Conservation (phyloP, 2,888 invertebrate species). For the Agriopis aurantiaria region DNA sequence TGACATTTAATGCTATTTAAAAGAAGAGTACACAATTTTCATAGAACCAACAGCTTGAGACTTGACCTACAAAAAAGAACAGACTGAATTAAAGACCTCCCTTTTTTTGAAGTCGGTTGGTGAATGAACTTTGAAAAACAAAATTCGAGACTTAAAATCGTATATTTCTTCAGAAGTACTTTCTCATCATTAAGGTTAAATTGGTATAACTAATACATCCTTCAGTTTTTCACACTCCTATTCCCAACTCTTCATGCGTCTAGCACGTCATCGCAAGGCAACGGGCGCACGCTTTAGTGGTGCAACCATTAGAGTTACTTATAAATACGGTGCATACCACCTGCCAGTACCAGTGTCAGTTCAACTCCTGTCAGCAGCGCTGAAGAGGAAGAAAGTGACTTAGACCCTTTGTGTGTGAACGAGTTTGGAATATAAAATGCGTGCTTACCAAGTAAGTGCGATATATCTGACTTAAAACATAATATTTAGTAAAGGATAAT, state of each 20-base stretch:
- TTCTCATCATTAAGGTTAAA: neutral
- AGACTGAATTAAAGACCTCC: too few relatives aligned
- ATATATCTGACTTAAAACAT: neutral
- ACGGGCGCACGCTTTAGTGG: conserved; percentile 51
- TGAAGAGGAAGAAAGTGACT: conserved; percentile 85
- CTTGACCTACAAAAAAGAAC: too few relatives aligned
- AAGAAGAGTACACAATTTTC: too few relatives aligned
- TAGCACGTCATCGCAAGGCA: conserved; percentile 32
- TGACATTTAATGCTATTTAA: too few relatives aligned
- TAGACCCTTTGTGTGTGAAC: conserved; percentile 40
- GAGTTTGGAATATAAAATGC: conserved; percentile 65
- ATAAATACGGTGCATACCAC: conserved; percentile 71
- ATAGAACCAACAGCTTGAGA: too few relatives aligned
- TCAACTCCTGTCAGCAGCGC: conserved; percentile 78
- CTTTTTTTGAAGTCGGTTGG: too few relatives aligned
- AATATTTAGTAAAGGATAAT: neutral
- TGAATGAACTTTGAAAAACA: too few relatives aligned
- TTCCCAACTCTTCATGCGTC: conserved; percentile 17
- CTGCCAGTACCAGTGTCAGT: conserved; percentile 74
- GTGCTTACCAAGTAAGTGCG: conserved; percentile 79
- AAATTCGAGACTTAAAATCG: too few relatives aligned
- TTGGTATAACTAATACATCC: conserved; percentile 12
- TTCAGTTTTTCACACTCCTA: conserved; percentile 17
- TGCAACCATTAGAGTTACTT: conserved; percentile 66
- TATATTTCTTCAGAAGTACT: too few relatives aligned